Evolutionary conservation across 2,113 vertebrate species (phyloP).

Genomic region (Tympanuchus pallidicinctus): DNA sequence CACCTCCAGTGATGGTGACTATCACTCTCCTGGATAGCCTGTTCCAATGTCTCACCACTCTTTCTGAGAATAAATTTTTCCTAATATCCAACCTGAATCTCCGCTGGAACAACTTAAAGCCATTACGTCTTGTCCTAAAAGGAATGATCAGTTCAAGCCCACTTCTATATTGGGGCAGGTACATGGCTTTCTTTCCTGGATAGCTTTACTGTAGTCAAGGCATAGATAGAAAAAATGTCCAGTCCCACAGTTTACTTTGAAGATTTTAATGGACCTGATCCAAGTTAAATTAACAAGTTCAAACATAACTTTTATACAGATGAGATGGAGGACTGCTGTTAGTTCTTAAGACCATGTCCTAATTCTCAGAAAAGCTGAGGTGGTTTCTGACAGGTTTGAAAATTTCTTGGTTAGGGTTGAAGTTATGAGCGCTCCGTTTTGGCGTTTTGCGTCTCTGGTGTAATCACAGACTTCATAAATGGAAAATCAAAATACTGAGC

Average conservation of each 20-base stretch:
- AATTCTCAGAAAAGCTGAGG: not conserved
- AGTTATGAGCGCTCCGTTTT: not conserved
- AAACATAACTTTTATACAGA: not conserved
- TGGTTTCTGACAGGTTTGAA: not conserved
- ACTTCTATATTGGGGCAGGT: not conserved
- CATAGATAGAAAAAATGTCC: not conserved
- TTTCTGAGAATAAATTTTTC: too few relatives aligned
- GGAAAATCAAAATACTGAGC: not conserved
- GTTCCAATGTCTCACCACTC: too few relatives aligned
- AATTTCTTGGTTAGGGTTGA: not conserved
- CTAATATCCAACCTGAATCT: too few relatives aligned
- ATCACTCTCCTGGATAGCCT: too few relatives aligned
- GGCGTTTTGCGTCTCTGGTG: not conserved
- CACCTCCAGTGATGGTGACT: too few relatives aligned
- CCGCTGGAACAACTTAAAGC: too few relatives aligned
- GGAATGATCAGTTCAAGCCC: not conserved
- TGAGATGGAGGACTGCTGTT: not conserved
- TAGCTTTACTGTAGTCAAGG: not conserved
- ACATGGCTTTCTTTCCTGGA: not conserved
- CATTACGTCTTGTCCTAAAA: too few relatives aligned
- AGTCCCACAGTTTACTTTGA: not conserved
- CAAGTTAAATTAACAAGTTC: not conserved
- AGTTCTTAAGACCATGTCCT: not conserved
- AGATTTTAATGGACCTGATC: not conserved
- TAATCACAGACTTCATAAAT: not conserved